Conservation (phyloP, 2,888 invertebrate genomes). For the Stenotaenia linearis region DNA sequence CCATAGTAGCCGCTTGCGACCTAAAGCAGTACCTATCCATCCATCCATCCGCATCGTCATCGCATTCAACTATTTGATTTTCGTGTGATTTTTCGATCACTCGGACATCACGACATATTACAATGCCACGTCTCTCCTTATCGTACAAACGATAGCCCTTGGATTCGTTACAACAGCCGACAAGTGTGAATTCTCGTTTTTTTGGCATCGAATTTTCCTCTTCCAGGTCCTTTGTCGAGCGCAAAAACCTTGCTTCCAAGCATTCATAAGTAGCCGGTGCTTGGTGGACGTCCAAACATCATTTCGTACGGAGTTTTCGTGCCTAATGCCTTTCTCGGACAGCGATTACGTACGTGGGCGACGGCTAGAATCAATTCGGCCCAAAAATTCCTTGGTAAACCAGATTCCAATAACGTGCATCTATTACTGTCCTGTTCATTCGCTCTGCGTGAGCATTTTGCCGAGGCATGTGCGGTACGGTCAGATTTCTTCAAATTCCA, state of each 20-base stretch:
- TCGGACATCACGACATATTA: not conserved
- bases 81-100: not conserved
- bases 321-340: no score
- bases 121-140: not conserved
- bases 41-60: no score
- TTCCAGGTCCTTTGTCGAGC: not conserved
- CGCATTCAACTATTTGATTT: no score
- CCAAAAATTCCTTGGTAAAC: conserved; percentile 31
- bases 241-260: not conserved
- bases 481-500: conserved; percentile 19
- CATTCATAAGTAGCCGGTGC: not conserved
- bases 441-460: conserved; percentile 37
- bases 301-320: conserved; percentile 31
- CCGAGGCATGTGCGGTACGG: conserved; percentile 30
- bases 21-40: no score
- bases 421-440: conserved; percentile 34
- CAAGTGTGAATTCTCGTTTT: not conserved
- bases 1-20: no score
- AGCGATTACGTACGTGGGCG: conserved; percentile 31
- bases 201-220: not conserved
- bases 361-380: conserved; percentile 35
- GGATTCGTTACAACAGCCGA: not conserved
- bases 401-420: conserved; percentile 33
- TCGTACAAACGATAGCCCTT: not conserved
- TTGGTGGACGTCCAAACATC: conserved; percentile 28